A percentile compares a stretch with the other conserved stretches of the same genome.
These are phyloP conservation scores for Pantelozetes paolii DNA, from an alignment of 2,888 invertebrate species.

Conservation along the genomic window DNA sequence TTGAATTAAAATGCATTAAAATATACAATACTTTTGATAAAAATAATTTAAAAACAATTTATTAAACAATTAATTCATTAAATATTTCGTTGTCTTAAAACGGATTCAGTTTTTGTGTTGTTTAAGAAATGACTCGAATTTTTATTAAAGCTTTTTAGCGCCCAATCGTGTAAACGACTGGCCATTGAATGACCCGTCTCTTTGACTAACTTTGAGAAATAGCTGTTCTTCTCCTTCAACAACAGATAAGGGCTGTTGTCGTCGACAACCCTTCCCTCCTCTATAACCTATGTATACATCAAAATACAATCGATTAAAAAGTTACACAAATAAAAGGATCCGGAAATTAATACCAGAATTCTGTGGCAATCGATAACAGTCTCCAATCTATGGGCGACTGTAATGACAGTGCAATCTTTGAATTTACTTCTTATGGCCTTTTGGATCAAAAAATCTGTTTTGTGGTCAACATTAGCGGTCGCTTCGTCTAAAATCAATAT, in stretches of 20 bases:
- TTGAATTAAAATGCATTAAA: too few relatives aligned
- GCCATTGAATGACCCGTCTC: conserved; percentile 37
- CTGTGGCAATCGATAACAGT: conserved; percentile 90
- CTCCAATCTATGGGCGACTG: conserved; percentile 61
- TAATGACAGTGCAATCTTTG: conserved; percentile 59
- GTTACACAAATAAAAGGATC: not conserved
- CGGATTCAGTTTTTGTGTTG: not conserved
- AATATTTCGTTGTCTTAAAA: conserved; percentile 30
- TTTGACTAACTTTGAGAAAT: conserved; percentile 34
- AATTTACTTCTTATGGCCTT: conserved; percentile 74
- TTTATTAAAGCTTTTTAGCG: conserved; percentile 18
- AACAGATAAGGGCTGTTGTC: conserved; percentile 37
- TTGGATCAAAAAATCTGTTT: conserved; percentile 64
- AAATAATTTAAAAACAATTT: too few relatives aligned
- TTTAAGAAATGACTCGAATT: not conserved
- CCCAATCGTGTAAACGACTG: not conserved
- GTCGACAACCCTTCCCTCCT: conserved; percentile 34
- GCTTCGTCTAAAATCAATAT: conserved; percentile 87
- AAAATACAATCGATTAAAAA: not conserved
- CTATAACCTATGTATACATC: conserved; percentile 27
- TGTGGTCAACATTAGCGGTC: conserved; percentile 83
- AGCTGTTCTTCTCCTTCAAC: conserved; percentile 15
- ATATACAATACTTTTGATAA: too few relatives aligned
- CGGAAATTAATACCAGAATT: conserved; percentile 62
- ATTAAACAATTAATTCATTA: too few relatives aligned